These are phyloP conservation scores for Microdon myrmicae DNA, from an alignment of 2,888 invertebrate genomes.

Conservation along the genomic window DNA sequence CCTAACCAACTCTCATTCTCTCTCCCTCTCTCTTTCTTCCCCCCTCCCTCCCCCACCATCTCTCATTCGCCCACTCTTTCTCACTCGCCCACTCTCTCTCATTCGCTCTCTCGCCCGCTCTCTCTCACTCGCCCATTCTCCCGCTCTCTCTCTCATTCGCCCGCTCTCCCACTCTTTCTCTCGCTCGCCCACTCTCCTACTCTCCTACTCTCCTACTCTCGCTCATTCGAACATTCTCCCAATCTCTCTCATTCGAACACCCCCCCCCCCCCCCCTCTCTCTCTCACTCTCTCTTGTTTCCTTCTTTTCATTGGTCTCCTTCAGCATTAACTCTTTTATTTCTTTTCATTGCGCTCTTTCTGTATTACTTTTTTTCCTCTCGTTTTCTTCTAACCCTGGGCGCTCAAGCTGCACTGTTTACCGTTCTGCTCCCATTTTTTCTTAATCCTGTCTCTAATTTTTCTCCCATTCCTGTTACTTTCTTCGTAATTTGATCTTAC, in stretches of 20 bases:
- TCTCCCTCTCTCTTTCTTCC: constrained; percentile 9
- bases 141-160: constrained; percentile 9
- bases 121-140: not conserved
- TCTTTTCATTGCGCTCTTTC: not conserved
- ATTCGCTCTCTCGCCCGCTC: constrained; percentile 8
- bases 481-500: too few relatives aligned
- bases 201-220: constrained; percentile 61
- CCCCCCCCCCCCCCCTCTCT: not conserved
- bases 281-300: not conserved
- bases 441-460: not conserved
- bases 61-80: constrained; percentile 7
- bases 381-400: not conserved
- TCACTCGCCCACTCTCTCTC: constrained; percentile 1
- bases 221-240: constrained; percentile 60
- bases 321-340: not conserved
- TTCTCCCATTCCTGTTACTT: constrained; percentile 9
- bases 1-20: not conserved
- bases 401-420: constrained; percentile 1
- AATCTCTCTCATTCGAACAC: constrained; percentile 28
- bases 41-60: not conserved
- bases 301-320: not conserved
- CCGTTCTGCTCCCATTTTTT: not conserved
- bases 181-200: constrained; percentile 60
- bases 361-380: not conserved
- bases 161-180: constrained; percentile 17